phyloP scores from a whole-genome alignment of 2,113 vertebrate species.

The Asarcornis scutulata region DNA sequence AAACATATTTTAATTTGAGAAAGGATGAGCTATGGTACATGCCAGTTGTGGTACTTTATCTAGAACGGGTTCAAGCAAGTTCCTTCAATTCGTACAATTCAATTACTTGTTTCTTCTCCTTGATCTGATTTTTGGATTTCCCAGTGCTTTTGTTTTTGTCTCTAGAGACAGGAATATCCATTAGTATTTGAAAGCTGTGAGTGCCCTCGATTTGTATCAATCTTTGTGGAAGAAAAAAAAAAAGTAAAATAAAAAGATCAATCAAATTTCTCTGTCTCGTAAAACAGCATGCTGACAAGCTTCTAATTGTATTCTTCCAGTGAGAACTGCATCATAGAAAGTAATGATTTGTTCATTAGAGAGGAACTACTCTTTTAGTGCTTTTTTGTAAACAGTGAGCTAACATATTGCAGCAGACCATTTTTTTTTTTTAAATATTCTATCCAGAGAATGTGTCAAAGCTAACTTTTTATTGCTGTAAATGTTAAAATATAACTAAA shows the following conservation, averaged over 20 bases:
- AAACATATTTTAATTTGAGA: background rate
- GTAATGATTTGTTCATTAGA: background rate
- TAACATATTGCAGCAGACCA: background rate
- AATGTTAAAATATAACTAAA: background rate
- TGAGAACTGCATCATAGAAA: background rate
- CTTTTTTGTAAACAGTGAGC: background rate
- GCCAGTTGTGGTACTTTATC: background rate
- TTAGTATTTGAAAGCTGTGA: constrained; percentile 5
- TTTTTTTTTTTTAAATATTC: background rate
- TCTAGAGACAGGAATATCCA: background rate
- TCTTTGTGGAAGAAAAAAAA: background rate
- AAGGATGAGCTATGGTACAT: background rate
- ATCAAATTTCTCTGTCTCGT: background rate
- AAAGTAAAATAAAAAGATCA: background rate
- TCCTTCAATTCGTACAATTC: background rate
- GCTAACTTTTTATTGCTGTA: background rate
- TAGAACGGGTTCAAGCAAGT: background rate
- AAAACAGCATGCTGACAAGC: background rate
- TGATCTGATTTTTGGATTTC: background rate
- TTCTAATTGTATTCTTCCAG: background rate
- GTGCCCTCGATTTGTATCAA: background rate
- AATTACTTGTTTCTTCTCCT: background rate
- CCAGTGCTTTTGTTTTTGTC: background rate
- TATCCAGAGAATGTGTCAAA: background rate
- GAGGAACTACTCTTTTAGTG: background rate